Conservation (phyloP, 1,140 invertebrate species). For the Pogonomyrmex barbatus region DNA sequence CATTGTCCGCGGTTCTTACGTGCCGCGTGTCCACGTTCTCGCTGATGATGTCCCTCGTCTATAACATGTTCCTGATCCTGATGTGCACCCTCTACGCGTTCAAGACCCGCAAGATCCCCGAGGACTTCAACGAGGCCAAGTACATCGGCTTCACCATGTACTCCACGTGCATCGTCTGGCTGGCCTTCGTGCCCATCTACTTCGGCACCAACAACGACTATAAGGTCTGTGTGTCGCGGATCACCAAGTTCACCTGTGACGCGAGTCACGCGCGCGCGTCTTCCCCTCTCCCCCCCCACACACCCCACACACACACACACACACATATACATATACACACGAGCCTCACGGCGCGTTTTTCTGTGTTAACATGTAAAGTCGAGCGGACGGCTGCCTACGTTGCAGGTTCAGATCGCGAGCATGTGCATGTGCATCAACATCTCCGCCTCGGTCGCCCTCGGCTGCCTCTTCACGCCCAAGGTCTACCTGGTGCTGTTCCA, state of each 20-base stretch:
- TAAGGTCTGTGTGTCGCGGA: slow-evolving; percentile 83
- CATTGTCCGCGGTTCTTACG: slow-evolving; percentile 88
- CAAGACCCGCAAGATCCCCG: slow-evolving; percentile 91
- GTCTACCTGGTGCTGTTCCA: slow-evolving; percentile 92
- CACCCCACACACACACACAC: no score
- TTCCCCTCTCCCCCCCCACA: not conserved
- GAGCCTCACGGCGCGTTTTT: slow-evolving; percentile 36
- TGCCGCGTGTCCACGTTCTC: slow-evolving; percentile 91
- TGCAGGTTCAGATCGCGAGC: slow-evolving; percentile 91
- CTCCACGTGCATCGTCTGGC: slow-evolving; percentile 91
- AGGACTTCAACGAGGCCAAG: slow-evolving; percentile 91
- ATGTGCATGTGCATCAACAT: slow-evolving; percentile 93
- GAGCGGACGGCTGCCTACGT: slow-evolving; percentile 59
- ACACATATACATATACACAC: not conserved
- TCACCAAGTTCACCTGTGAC: not conserved
- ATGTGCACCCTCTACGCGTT: slow-evolving; percentile 92
- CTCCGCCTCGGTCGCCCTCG: slow-evolving; percentile 91
- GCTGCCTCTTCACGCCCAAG: slow-evolving; percentile 93
- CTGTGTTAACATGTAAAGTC: slow-evolving; percentile 55
- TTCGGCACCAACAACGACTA: slow-evolving; percentile 90
- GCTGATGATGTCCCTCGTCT: slow-evolving; percentile 90
- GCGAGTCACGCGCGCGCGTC: not conserved
- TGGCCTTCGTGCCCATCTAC: slow-evolving; percentile 91
- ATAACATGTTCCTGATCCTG: slow-evolving; percentile 91
- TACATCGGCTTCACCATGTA: slow-evolving; percentile 92